phyloP scores from a whole-genome alignment of 2,113 vertebrate species.

The Balaeniceps rex region DNA sequence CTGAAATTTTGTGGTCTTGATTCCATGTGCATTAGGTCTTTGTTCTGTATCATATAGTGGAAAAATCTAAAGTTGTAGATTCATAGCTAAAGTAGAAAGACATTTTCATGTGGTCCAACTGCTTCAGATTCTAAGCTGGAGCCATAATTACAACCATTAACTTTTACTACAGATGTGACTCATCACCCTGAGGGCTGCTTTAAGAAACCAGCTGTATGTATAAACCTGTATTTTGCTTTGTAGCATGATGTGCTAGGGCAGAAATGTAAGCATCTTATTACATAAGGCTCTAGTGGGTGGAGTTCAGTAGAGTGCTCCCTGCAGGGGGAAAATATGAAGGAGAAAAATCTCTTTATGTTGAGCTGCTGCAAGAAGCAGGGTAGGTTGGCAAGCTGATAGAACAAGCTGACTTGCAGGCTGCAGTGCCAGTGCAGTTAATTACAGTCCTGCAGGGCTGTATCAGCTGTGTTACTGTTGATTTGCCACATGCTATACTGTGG shows the following conservation, averaged over 20 bases:
- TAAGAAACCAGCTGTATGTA: background rate
- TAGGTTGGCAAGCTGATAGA: background rate
- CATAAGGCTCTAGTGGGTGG: background rate
- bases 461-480: background rate
- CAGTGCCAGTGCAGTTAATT: background rate
- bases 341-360: background rate
- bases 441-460: background rate
- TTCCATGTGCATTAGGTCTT: background rate
- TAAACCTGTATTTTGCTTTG: background rate
- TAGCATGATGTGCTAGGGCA: background rate
- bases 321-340: background rate
- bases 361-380: background rate
- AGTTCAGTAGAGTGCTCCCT: background rate
- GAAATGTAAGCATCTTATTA: background rate
- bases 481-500: background rate
- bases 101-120: constrained; percentile 17
- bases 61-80: background rate
- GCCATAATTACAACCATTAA: background rate
- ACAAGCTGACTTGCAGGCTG: background rate
- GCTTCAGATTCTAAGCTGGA: background rate
- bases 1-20: background rate
- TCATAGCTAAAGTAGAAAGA: background rate
- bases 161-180: background rate
- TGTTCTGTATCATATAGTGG: background rate
- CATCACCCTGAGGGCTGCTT: background rate